These are phyloP conservation scores for Ciconia maguari DNA, from an alignment of 2,113 vertebrate species.

Conservation along the genomic window DNA sequence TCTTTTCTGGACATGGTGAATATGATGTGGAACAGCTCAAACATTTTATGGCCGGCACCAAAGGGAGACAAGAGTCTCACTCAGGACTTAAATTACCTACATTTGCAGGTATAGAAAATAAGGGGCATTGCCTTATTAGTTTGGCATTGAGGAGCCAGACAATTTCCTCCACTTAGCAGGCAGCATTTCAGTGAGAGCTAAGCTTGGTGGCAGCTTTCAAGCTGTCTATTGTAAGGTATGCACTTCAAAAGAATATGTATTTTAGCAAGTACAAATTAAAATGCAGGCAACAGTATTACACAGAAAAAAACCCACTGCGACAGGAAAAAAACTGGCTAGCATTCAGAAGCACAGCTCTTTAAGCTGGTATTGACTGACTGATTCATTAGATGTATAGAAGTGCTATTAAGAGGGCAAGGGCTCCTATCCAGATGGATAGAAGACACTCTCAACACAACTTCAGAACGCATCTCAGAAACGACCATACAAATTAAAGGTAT, in stretches of 20 bases:
- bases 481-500: neutral
- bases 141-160: neutral
- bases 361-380: neutral
- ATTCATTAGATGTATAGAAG: neutral
- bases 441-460: neutral
- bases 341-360: neutral
- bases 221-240: neutral
- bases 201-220: neutral
- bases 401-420: neutral
- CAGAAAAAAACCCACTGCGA: neutral
- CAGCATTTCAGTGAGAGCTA: neutral
- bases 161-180: neutral
- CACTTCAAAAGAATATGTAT: neutral
- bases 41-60: neutral
- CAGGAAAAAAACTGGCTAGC: neutral
- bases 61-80: neutral
- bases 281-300: neutral
- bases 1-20: neutral
- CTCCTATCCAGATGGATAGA: neutral
- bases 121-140: neutral
- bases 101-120: neutral
- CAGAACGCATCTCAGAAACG: neutral
- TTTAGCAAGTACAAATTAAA: slow-evolving; percentile 24
- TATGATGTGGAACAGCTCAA: neutral
- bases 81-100: neutral